phyloP scores from a whole-genome alignment of 2,113 vertebrate species.

The Nothobranchius furzeri region DNA sequence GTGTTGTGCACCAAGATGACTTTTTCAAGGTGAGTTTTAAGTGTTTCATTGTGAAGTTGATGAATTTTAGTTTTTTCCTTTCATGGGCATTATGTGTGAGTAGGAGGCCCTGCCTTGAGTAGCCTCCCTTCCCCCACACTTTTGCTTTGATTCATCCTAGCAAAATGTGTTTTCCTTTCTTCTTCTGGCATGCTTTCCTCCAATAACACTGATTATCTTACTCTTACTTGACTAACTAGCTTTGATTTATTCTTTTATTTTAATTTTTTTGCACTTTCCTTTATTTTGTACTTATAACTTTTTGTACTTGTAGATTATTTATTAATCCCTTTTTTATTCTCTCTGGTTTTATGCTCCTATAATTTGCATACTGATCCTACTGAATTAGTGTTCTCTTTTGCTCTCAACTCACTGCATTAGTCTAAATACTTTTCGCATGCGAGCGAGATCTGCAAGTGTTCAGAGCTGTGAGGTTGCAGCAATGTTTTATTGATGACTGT shows the following conservation, averaged over 20 bases:
- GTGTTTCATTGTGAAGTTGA: not conserved
- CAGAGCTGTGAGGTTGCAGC: conserved; percentile 79
- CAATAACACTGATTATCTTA: not conserved
- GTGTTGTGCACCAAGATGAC: conserved; percentile 85
- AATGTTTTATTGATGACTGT: conserved; percentile 87
- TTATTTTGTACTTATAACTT: accelerated
- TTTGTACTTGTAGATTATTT: too few relatives aligned
- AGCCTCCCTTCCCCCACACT: not conserved
- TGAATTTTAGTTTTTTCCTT: not conserved
- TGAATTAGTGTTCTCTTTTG: not conserved
- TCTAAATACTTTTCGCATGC: conserved; percentile 57
- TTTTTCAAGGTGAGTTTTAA: conserved; percentile 83
- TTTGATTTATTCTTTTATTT: not conserved
- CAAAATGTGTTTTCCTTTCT: not conserved
- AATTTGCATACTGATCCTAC: too few relatives aligned
- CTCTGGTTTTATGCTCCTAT: not conserved
- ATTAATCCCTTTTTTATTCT: not conserved
- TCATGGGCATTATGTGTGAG: conserved; percentile 1
- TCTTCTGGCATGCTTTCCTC: not conserved
- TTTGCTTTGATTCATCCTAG: not conserved
- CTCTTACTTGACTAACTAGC: not conserved
- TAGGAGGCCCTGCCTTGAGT: not conserved
- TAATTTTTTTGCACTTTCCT: not conserved
- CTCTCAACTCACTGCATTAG: not conserved
- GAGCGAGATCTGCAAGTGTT: conserved; percentile 71